Conservation (phyloP, 2,113 vertebrate species). For the Pygathrix nemaeus region DNA sequence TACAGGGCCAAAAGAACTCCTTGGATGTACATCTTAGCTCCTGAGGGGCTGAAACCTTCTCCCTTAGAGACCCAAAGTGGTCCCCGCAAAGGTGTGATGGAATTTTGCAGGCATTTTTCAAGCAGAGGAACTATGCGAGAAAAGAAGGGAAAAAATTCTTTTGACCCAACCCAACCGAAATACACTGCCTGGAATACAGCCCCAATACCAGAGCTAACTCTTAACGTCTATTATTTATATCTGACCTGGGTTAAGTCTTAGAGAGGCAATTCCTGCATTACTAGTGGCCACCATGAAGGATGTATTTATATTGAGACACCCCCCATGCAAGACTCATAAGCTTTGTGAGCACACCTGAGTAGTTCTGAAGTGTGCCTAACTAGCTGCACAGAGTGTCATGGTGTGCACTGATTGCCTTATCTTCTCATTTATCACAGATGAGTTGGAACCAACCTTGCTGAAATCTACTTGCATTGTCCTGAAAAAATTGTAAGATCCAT, state of each 20-base stretch:
- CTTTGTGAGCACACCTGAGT: slow-evolving; percentile 91
- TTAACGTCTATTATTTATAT: slow-evolving; percentile 88
- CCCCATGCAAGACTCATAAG: slow-evolving; percentile 87
- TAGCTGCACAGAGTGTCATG: slow-evolving; percentile 91
- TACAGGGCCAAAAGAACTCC: slow-evolving; percentile 83
- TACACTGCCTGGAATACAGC: slow-evolving; percentile 73
- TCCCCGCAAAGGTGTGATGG: slow-evolving; percentile 82
- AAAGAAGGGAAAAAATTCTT: slow-evolving; percentile 75
- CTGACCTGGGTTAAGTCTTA: slow-evolving; percentile 86
- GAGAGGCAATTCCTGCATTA: slow-evolving; percentile 86
- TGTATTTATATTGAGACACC: slow-evolving; percentile 87
- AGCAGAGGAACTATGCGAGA: slow-evolving; percentile 80
- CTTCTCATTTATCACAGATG: slow-evolving; percentile 99
- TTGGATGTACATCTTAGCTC: slow-evolving; percentile 81
- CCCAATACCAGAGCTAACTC: slow-evolving; percentile 77
- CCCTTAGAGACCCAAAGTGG: slow-evolving; percentile 84
- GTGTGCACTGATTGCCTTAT: slow-evolving; percentile 99
- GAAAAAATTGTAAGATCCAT: slow-evolving; percentile 89
- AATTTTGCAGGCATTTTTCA: slow-evolving; percentile 87
- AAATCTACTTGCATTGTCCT: slow-evolving; percentile 95
- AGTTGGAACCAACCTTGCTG: slow-evolving; percentile 99
- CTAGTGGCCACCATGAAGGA: slow-evolving; percentile 88
- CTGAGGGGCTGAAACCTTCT: slow-evolving; percentile 86
- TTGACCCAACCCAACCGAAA: slow-evolving; percentile 82
- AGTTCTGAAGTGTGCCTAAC: slow-evolving; percentile 93